Percentiles rank a stretch among this genome's conserved stretches.
These are phyloP conservation scores for Episyrphus balteatus DNA, from an alignment of 1,140 invertebrate genomes.

Conservation along the genomic window DNA sequence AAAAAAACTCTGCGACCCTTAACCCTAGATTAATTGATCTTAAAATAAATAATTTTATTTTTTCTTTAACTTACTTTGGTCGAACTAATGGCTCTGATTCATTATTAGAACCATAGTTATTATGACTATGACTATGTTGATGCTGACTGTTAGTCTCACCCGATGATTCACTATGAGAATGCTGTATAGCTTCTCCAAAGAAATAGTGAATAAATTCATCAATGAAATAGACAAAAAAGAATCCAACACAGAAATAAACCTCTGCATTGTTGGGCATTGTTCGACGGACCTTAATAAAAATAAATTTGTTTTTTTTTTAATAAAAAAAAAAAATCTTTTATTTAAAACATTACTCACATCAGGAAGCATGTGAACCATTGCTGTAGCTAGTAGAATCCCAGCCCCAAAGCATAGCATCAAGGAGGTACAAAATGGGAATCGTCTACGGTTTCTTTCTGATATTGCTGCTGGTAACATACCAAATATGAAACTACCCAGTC, in stretches of 20 bases:
- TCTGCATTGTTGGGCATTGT: constrained; percentile 49
- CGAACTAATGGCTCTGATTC: constrained; percentile 16
- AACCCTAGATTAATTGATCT: no score
- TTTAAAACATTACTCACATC: constrained; percentile 45
- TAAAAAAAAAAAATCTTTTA: background rate
- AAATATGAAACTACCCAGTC: constrained; percentile 52
- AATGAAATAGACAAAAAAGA: constrained; percentile 66
- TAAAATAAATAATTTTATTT: no score
- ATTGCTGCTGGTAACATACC: constrained; percentile 55
- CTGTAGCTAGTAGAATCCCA: constrained; percentile 73
- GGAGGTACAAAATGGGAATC: constrained; percentile 49
- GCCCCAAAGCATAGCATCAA: constrained; percentile 69
- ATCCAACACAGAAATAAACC: constrained; percentile 59
- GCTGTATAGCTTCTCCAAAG: constrained; percentile 38
- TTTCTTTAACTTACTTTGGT: constrained; percentile 1
- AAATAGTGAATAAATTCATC: constrained; percentile 63
- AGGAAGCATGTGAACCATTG: constrained; percentile 70
- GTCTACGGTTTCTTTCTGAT: constrained; percentile 40
- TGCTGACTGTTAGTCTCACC: no score
- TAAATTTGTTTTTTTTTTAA: background rate
- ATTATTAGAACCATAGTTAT: constrained; percentile 14
- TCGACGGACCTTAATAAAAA: constrained; percentile 30
- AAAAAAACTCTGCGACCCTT: no score
- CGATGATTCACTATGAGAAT: constrained; percentile 2
- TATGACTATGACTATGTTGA: background rate